A percentile compares a stretch with the other conserved stretches of the same genome.
These are phyloP conservation scores for Gambelia wislizenii DNA, from an alignment of 2,797 vertebrate genomes.

Conservation along the genomic window DNA sequence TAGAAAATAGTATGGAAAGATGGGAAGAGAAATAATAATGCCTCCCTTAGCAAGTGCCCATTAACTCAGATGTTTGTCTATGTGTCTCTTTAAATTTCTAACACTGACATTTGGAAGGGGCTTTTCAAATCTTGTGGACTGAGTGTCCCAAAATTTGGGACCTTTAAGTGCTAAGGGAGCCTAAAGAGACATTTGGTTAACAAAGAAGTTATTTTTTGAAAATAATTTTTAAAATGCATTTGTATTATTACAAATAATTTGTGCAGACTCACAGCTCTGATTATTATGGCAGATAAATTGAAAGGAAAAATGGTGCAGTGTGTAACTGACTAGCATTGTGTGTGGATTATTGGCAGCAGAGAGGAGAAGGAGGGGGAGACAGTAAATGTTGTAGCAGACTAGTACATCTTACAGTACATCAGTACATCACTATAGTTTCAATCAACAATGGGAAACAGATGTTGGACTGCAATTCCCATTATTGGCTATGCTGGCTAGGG, in stretches of 20 bases:
- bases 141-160: neutral
- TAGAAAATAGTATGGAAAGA: neutral
- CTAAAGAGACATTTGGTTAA: neutral
- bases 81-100: neutral
- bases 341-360: neutral
- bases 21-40: neutral
- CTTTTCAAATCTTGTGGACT: neutral
- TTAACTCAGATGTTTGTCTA: neutral
- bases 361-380: neutral
- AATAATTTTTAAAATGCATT: neutral
- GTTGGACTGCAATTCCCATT: neutral
- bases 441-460: neutral
- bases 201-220: neutral
- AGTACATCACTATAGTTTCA: neutral
- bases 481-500: neutral
- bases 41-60: neutral
- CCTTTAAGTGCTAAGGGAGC: neutral
- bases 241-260: neutral
- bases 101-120: neutral
- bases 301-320: neutral
- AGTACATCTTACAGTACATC: no score
- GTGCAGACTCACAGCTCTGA: neutral
- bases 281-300: neutral
- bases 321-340: neutral
- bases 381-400: neutral